These are phyloP conservation scores for Brachypteracias leptosomus DNA, from an alignment of 2,113 vertebrate species.

Conservation along the genomic window DNA sequence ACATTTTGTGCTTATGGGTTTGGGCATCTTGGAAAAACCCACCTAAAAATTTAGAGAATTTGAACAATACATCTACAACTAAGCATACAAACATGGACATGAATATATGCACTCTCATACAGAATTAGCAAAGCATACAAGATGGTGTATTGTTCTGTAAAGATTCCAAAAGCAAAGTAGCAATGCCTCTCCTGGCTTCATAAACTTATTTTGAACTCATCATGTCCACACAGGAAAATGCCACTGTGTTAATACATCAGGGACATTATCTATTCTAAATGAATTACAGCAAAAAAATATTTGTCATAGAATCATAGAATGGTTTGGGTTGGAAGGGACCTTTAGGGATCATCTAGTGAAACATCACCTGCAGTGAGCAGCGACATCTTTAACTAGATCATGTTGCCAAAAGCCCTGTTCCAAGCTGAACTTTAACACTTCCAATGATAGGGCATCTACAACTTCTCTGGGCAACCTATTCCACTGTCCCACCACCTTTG, in stretches of 20 bases:
- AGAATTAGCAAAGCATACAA: background rate
- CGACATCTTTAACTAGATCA: background rate
- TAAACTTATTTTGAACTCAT: background rate
- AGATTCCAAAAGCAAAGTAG: background rate
- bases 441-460: background rate
- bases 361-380: background rate
- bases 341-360: background rate
- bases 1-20: background rate
- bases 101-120: background rate
- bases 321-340: background rate
- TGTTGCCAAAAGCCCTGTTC: background rate
- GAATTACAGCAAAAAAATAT: background rate
- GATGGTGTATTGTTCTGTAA: background rate
- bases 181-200: background rate
- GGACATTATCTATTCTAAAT: background rate
- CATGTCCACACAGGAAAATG: rapidly evolving
- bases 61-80: background rate
- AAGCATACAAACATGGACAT: background rate
- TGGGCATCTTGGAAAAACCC: background rate
- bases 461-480: background rate
- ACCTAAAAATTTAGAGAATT: background rate
- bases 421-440: background rate
- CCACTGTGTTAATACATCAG: background rate
- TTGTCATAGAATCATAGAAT: background rate
- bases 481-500: background rate